Evolutionary conservation across 2,888 invertebrate genomes (phyloP), one percentile per base, ranked within the genome.

Genomic region (Lasius fuliginosus): DNA sequence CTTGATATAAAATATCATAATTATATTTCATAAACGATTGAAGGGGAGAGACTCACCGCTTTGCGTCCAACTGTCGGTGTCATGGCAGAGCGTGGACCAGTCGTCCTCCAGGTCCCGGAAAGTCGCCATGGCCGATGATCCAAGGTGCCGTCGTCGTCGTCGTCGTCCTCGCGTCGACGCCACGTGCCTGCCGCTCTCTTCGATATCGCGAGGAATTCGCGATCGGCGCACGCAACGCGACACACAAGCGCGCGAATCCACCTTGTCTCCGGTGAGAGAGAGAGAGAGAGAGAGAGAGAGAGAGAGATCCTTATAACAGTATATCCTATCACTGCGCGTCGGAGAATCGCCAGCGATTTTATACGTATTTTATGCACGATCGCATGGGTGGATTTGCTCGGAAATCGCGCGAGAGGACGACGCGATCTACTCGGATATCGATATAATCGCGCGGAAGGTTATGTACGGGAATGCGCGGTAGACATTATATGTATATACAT

Each of bases 21-120:
- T 60, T 18, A 40, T 15, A 53, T 53, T 53, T 53, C n/a, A 18
- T n/a, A 8, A n/a, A 53, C 8, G 49, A n/a, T 53, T 53, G 6
- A n/a, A n/a, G 8, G n/a, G 2, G n/a, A 53, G 1, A 23, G 49
- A 53, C 96, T 96, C 93, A 97, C 97, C 97, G 95, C 96, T 95
- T 46, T 95, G 92, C 49, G 96, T 96, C 97, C 97, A 97, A 94
- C 96, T 96, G 90, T 96, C 96, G 36, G 96, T 95, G 88, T 96
- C 96, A 88, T 96, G 96, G 93, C 96, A 96, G 82, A 97, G 95
- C 94, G 96, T 95, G 90, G 95, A 95, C 97, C 97, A 97, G 94
- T 97, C 97, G 94, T 96, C 95, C 93, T 96, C 95, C 91, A 97
- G 95, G 93, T 97, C 97, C 92, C 96, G 95, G 94, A 96, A 96